Evolutionary conservation across 2,113 vertebrate genomes (phyloP).

Genomic region (Larimichthys crocea): DNA sequence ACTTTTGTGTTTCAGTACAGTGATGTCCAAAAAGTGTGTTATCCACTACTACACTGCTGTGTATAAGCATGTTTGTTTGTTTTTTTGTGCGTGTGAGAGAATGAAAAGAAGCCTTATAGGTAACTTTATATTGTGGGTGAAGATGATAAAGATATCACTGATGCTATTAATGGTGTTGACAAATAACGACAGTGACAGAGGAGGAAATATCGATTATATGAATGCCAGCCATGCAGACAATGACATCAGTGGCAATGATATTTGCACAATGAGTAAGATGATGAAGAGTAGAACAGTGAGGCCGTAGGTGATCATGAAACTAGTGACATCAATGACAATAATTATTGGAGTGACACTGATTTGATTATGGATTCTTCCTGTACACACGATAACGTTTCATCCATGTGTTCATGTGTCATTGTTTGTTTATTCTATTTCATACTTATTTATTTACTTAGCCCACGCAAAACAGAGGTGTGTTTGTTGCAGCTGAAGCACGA

Average conservation of each 20-base stretch:
- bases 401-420: not conserved
- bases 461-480: not conserved
- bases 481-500: not conserved
- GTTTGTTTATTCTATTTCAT: not conserved
- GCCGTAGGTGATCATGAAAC: not conserved
- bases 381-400: no score
- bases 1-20: not conserved
- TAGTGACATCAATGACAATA: not conserved
- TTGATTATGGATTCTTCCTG: not conserved
- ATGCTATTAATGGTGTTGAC: not conserved
- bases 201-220: slow-evolving; percentile 7
- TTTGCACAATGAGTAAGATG: not conserved
- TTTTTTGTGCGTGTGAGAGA: not conserved
- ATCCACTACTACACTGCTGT: not conserved
- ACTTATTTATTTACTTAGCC: not conserved
- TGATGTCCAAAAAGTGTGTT: not conserved
- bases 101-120: not conserved
- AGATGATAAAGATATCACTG: not conserved
- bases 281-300: not conserved
- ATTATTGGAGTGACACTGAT: not conserved
- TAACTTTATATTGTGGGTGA: not conserved
- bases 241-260: not conserved
- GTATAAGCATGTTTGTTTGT: not conserved
- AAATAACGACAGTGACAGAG: not conserved
- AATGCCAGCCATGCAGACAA: not conserved